Conservation (phyloP, 2,797 vertebrate genomes). For the Thripadectes ignobilis region DNA sequence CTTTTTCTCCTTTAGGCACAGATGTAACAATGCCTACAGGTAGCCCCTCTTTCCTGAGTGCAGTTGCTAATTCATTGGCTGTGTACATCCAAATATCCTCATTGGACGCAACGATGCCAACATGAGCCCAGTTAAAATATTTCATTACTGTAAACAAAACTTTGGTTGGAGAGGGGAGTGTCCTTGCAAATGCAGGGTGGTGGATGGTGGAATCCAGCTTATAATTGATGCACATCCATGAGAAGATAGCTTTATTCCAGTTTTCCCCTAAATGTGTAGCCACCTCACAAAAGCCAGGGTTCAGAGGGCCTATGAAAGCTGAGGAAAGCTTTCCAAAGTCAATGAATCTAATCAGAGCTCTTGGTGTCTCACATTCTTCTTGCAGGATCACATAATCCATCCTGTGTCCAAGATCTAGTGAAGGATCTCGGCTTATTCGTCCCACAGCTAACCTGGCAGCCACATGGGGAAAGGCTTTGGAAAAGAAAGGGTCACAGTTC, state of each 20-base stretch:
- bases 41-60: slow-evolving; percentile 80
- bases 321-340: slow-evolving; percentile 80
- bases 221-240: slow-evolving; percentile 86
- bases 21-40: slow-evolving; percentile 81
- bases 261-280: slow-evolving; percentile 83
- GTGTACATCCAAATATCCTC: slow-evolving; percentile 89
- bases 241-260: slow-evolving; percentile 91
- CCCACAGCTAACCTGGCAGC: slow-evolving; percentile 84
- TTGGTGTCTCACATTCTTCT: slow-evolving; percentile 87
- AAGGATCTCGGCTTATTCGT: slow-evolving; percentile 83
- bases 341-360: slow-evolving; percentile 80
- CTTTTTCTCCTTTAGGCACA: slow-evolving; percentile 76
- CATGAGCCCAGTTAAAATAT: slow-evolving; percentile 88
- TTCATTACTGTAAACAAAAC: slow-evolving; percentile 85
- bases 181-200: slow-evolving; percentile 82
- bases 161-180: slow-evolving; percentile 79
- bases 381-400: slow-evolving; percentile 84
- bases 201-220: slow-evolving; percentile 79
- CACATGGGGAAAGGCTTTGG: slow-evolving; percentile 84
- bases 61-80: slow-evolving; percentile 81
- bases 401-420: slow-evolving; percentile 71
- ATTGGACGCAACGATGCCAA: slow-evolving; percentile 85
- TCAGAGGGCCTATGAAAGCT: slow-evolving; percentile 86
- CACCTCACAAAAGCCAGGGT: slow-evolving; percentile 88
- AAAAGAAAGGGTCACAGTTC: slow-evolving; percentile 87